phyloP scores from a whole-genome alignment of 2,888 invertebrate genomes.

The Trachelus tabidus region DNA sequence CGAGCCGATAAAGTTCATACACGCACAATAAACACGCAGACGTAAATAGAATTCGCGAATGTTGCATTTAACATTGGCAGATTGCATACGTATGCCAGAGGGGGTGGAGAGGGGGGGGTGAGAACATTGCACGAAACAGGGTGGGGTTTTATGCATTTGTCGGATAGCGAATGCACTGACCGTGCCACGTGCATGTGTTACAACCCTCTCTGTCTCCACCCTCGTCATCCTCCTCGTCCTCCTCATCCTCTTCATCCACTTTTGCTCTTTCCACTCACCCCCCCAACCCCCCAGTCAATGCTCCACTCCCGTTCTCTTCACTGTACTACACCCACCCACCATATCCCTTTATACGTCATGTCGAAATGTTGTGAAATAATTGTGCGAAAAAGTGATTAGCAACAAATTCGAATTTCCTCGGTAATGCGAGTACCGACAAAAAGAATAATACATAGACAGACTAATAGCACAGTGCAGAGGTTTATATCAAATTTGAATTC shows the following conservation, averaged over 20 bases:
- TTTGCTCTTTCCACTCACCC: not conserved
- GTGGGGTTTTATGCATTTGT: slow-evolving; percentile 56
- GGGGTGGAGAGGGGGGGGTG: slow-evolving; percentile 4
- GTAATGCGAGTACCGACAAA: slow-evolving; percentile 18
- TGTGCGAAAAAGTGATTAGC: slow-evolving; percentile 64
- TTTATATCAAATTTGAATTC: not conserved
- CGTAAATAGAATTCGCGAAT: slow-evolving; percentile 33
- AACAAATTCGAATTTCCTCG: slow-evolving; percentile 57
- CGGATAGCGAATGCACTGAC: slow-evolving; percentile 57
- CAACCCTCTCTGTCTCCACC: slow-evolving; percentile 43
- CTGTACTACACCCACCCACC: slow-evolving; percentile 5
- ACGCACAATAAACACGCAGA: slow-evolving; percentile 46
- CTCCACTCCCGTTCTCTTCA: slow-evolving; percentile 7
- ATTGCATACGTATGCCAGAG: slow-evolving; percentile 44
- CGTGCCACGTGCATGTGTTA: slow-evolving; percentile 65
- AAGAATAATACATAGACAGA: not conserved
- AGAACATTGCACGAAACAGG: slow-evolving; percentile 10
- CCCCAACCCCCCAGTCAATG: slow-evolving; percentile 3
- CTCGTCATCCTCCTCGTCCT: slow-evolving; percentile 29
- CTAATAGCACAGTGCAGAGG: not conserved
- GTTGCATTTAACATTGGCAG: slow-evolving; percentile 60
- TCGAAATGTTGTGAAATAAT: slow-evolving; percentile 63
- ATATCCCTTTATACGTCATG: slow-evolving; percentile 57
- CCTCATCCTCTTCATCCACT: slow-evolving; percentile 22
- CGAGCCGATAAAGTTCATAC: slow-evolving; percentile 54